phyloP scores from a whole-genome alignment of 2,888 invertebrate species.

The Silvanus unidentatus region DNA sequence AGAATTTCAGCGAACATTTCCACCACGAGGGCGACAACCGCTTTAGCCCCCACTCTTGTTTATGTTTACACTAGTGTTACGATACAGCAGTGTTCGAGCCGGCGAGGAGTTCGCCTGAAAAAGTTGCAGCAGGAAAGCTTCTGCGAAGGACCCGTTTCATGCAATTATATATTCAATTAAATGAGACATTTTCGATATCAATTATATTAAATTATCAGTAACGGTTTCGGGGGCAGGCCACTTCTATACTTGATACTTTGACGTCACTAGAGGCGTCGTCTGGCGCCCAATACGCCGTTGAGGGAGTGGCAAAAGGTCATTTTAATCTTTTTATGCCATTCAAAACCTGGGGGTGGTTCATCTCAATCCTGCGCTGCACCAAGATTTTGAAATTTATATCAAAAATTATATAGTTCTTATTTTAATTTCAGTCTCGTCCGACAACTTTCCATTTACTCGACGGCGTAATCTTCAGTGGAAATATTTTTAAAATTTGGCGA shows the following conservation, averaged over 20 bases:
- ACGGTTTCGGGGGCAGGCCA: constrained; percentile 40
- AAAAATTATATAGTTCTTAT: too few relatives aligned
- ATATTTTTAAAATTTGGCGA: too few relatives aligned
- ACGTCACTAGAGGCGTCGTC: constrained; percentile 46
- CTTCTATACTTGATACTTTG: constrained; percentile 40
- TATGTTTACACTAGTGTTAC: constrained; percentile 43
- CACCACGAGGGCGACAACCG: constrained; percentile 16
- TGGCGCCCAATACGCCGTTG: constrained; percentile 44
- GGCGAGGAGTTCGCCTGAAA: too few relatives aligned
- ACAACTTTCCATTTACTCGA: too few relatives aligned
- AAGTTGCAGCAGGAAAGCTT: too few relatives aligned
- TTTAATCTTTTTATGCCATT: constrained; percentile 49
- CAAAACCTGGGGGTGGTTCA: constrained; percentile 46
- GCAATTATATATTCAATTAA: not conserved
- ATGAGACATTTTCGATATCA: constrained; percentile 15
- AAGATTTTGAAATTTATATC: constrained; percentile 22
- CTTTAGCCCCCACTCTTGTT: constrained; percentile 40
- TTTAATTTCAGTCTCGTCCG: too few relatives aligned
- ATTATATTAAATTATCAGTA: constrained; percentile 31
- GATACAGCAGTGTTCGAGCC: constrained; percentile 33
- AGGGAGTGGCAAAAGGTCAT: constrained; percentile 48
- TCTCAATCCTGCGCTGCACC: constrained; percentile 41
- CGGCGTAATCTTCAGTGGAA: too few relatives aligned
- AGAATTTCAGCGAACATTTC: constrained; percentile 13
- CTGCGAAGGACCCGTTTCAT: too few relatives aligned